A percentile compares a stretch with the other conserved stretches of the same genome.
Evolutionary conservation across 1,140 invertebrate species (phyloP).

Genomic region (Zaprionus davidi): DNA sequence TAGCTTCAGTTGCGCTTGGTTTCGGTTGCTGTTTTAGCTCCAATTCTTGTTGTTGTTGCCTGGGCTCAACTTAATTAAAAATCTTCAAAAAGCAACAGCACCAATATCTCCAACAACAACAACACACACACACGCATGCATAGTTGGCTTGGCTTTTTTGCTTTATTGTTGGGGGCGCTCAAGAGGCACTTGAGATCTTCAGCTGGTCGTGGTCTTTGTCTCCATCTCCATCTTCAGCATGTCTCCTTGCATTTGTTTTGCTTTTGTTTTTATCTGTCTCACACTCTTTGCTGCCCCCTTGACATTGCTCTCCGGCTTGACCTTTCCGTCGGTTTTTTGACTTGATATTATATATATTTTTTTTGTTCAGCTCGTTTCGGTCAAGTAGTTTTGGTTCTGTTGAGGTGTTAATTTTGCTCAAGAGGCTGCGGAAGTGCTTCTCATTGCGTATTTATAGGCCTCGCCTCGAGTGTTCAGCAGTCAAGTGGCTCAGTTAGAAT

Average conservation of each 20-base stretch:
- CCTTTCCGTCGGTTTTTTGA: constrained; percentile 50
- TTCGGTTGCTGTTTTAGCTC: constrained; percentile 11
- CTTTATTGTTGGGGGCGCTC: constrained; percentile 14
- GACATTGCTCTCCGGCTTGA: constrained; percentile 48
- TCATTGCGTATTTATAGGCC: constrained; percentile 36
- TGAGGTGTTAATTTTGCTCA: constrained; percentile 72
- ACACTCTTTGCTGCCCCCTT: constrained; percentile 14
- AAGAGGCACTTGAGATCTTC: constrained; percentile 37
- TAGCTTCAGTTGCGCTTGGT: constrained; percentile 1
- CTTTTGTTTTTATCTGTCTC: constrained; percentile 12
- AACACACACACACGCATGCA: constrained; percentile 4
- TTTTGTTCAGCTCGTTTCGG: neutral
- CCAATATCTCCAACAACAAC: neutral
- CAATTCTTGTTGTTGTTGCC: constrained; percentile 5
- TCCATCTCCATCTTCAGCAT: neutral
- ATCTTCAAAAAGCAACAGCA: constrained; percentile 33
- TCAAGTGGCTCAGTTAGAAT: constrained; percentile 11
- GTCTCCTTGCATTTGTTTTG: constrained; percentile 1
- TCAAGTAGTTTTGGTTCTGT: constrained; percentile 42
- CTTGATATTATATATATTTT: constrained; percentile 7
- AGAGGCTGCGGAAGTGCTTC: constrained; percentile 40
- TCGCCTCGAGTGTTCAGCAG: constrained; percentile 19
- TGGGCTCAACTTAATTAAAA: constrained; percentile 48
- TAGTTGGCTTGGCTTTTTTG: neutral
- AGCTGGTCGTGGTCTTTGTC: neutral